Evolutionary conservation across 2,113 vertebrate species (phyloP), one percentile per base, ranked within the genome.

Genomic region (Syngnathus typhle): DNA sequence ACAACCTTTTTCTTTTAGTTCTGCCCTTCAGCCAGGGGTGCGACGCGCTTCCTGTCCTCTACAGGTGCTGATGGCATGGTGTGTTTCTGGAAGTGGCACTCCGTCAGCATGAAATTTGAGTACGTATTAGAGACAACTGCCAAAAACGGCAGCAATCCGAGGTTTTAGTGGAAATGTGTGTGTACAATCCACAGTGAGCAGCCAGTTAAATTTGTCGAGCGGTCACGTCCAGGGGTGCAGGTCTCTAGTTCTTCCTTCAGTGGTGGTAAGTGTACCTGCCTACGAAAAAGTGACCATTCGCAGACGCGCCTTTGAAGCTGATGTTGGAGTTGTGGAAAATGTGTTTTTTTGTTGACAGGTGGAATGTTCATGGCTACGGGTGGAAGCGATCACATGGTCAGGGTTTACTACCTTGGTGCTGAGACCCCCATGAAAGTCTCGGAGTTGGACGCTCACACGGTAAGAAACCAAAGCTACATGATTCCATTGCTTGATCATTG

Each of bases 1-100:
- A 71, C 19, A 64, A 32, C 44, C 41, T n/a, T 59, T 39, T 41
- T 46, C 70, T 62, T 74, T 52, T 68, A 98, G 97, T 99, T 99
- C 90, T 98, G 94, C 88, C 94, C 97, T 46, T 92, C 92, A 73
- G 91, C 91, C 68, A 94, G 91, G 88, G 94, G 95, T 77, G 94
- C 92, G 74, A 91, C 88, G 4, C 92, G 95, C 82, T 95, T 95
- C 91, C 92, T 99, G 87, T 94, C 93, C 79, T 98, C 96, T 77
- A 99, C 96, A 39, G 96, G 97, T 86, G 97, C 96, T 78, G 97
- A 99, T 0, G 96, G 96, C 79, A 94, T 95, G 87, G 95, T 99
- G 85, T 99, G 96, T 83, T 99, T 99, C 88, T 98, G 97, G 97
- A 94, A 95, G 81, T 99, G 96, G 95, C 92, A 98, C 69, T 92